Base-by-base conservation (phyloP, 1,140 invertebrate genomes). In the Goniozus legneri region DNA sequence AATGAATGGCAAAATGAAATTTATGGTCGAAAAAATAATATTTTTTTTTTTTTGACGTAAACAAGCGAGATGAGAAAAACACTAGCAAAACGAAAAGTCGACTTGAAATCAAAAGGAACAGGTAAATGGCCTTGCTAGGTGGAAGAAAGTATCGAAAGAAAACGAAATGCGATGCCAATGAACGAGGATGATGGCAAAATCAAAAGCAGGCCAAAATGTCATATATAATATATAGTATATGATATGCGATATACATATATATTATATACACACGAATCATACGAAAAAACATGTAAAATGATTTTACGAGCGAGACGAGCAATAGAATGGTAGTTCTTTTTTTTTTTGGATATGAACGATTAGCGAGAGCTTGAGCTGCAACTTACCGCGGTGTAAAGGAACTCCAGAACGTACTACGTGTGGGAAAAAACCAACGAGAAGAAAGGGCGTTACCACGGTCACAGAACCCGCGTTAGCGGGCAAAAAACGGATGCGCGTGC, bases 331-430 rank as follows among this genome's bases (percentile, higher is more conserved):
- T 52, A 55, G 42, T 52, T 52, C 44, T 20, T 57, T 35, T 39
- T 43, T 52, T 32, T 54, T 60, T 67, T 67, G 63, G 60, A 70
- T 64, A 73, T 69, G 64, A 71, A 74, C 64, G 68, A 69, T 73
- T 73, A 76, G 72, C 74, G 72, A 77, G 74, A 76, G 69, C 70
- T 59, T 73, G 72, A 76, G 83, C 83, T 84, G 83, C 82, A 84
- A 91, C 90, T 92, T 93, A 93, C 91, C 90, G 87, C 86, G 89
- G 89, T 86, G 87, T 89, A 89, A 92, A 92, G 84, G 88, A 91
- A 86, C 87, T 92, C 90, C 90, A 93, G 88, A 92, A 93, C 86
- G 89, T 87, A 89, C 90, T 92, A 90, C 79, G 80, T 79, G 79
- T 79, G 78, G 79, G 77, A 78, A 73, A 75, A 75, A 75, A 79